Conservation (phyloP, 2,888 invertebrate genomes). For the Endomychus coccineus region DNA sequence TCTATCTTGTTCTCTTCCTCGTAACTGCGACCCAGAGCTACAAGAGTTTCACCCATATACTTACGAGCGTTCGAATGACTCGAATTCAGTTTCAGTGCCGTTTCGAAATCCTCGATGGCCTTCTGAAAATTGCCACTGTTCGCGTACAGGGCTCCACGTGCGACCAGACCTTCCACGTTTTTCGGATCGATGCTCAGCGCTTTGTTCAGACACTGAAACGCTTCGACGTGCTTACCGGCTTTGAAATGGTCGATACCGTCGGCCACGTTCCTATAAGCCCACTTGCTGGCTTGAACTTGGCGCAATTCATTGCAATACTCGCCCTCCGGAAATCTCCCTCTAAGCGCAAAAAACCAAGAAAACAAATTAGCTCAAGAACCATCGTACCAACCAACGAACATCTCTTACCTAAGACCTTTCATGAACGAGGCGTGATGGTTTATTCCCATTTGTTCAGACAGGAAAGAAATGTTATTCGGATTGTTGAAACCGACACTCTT, state of each 20-base stretch:
- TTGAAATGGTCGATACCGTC: conserved; percentile 94
- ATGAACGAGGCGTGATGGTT: conserved; percentile 64
- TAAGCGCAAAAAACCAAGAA: conserved; percentile 34
- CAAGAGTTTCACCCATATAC: conserved; percentile 88
- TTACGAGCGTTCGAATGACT: conserved; percentile 89
- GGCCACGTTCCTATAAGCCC: conserved; percentile 88
- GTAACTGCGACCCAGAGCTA: conserved; percentile 81
- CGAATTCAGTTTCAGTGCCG: conserved; percentile 79
- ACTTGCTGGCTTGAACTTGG: conserved; percentile 85
- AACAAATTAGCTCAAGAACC: background rate
- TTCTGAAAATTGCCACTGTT: conserved; percentile 90
- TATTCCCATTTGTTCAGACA: conserved; percentile 68
- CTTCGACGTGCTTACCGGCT: conserved; percentile 85
- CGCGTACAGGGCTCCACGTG: conserved; percentile 85
- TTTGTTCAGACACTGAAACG: conserved; percentile 89
- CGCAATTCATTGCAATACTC: conserved; percentile 81
- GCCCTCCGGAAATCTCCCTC: conserved; percentile 67
- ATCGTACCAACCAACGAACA: background rate
- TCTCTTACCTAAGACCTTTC: conserved; percentile 58
- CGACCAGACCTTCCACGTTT: conserved; percentile 88
- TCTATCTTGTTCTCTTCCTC: conserved; percentile 81
- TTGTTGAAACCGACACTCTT: conserved; percentile 82
- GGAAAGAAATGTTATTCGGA: conserved; percentile 79
- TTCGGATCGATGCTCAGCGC: conserved; percentile 86
- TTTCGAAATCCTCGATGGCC: conserved; percentile 91